Base-by-base conservation (phyloP, 1,140 invertebrate species). In the Drosophila kohkoa region DNA sequence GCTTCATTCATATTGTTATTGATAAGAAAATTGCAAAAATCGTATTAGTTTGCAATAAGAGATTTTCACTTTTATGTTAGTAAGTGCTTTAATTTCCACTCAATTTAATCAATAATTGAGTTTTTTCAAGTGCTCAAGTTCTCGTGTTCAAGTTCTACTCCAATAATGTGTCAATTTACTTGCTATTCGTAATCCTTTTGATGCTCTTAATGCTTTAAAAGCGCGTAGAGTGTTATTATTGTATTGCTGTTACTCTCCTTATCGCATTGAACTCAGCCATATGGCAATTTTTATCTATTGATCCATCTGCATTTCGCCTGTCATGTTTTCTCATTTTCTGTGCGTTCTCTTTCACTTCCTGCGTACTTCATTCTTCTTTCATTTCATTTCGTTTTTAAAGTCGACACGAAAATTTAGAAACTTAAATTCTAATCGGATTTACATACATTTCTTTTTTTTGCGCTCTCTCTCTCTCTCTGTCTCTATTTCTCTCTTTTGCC, bases 391-490 rank as follows among this genome's bases (percentile, higher is more conserved):
- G 20, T 73, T 59, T 49, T 86, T 73, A 82, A 87, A 87, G 79
- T 75, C 79, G 55, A 64, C 60, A 62, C 20, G 35, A 66, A 81
- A 87, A 63, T 75, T 71, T 80, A 52, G 46, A 72, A 83, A 80
- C 81, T 83, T 81, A 72, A 89, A 81, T 65, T 88, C 77, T 88
- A 88, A 88, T 88, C 85, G 75, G 86, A 88, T 78, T 90, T 88
- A 85, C 64, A 89, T 89, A 79, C 55, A 81, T 79, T 81, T 78
- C 64, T 55, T 63, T 67, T 63, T 15, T 8, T 32, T 13, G 28
- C 69, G 57, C 59, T 41, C 70, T 82, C 72, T 32, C 43, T 65
- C 13, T 5, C 2, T 32, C 16, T 58, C 41, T 49, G 11, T 13
- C 2, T 45, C 45, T 7, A 10, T 28, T 25, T 16, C 5, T 66